Evolutionary conservation across 1,140 invertebrate species (phyloP).

Genomic region (Lasioglossum baleicum): DNA sequence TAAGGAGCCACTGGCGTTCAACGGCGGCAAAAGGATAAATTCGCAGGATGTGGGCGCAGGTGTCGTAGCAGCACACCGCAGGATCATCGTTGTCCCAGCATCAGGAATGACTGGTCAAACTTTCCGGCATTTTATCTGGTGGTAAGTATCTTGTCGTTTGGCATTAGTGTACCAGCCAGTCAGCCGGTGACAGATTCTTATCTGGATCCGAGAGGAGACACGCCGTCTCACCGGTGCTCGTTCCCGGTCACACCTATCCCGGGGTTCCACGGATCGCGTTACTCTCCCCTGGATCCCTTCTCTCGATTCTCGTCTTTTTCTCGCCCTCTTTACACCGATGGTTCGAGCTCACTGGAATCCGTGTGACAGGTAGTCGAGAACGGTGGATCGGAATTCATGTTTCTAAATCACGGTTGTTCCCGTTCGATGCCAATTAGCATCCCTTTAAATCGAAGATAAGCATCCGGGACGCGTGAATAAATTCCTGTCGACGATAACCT

Average conservation of each 20-base stretch:
- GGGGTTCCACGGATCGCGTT: slow-evolving; percentile 45
- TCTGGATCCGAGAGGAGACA: slow-evolving; percentile 69
- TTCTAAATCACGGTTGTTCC: neutral
- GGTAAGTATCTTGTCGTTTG: slow-evolving; percentile 68
- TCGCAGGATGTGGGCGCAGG: slow-evolving; percentile 27
- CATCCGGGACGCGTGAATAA: neutral
- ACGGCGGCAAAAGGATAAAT: neutral
- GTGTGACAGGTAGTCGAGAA: slow-evolving; percentile 30
- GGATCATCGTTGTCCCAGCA: slow-evolving; percentile 40
- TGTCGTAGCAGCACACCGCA: slow-evolving; percentile 11
- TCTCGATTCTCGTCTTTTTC: slow-evolving; percentile 2
- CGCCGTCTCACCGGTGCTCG: slow-evolving; percentile 68
- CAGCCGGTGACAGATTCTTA: slow-evolving; percentile 74
- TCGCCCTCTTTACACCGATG: slow-evolving; percentile 1
- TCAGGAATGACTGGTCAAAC: slow-evolving; percentile 63
- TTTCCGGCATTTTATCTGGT: slow-evolving; percentile 72
- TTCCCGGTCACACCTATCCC: slow-evolving; percentile 59
- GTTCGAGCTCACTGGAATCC: neutral
- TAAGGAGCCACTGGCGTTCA: neutral
- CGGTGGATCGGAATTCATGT: neutral
- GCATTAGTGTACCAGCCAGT: slow-evolving; percentile 65
- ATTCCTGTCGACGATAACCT: neutral
- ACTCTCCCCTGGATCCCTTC: slow-evolving; percentile 3
- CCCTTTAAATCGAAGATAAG: neutral
- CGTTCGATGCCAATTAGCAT: neutral